Base-by-base conservation (phyloP, 2,888 invertebrate species). In the Drepanosiphum platanoidis region DNA sequence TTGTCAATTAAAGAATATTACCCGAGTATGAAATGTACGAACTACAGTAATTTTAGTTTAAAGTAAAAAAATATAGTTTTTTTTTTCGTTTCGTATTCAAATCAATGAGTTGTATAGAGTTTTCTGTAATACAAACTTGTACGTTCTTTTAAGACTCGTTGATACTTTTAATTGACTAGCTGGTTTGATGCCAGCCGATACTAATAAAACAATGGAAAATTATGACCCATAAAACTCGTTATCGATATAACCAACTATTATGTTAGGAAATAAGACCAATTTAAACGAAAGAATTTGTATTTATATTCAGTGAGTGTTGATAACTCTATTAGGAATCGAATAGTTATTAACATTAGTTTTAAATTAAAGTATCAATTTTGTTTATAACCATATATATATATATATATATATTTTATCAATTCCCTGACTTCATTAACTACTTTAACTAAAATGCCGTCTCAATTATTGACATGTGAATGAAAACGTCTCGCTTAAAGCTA, bases 181-280 rank as follows among this genome's bases (percentile, higher is more conserved):
- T 42, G 42, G 39, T 72, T 72, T 72, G 30, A 46, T 72, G 30
- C 30, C 9, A 72, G 18, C 30, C 27, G 36, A 30, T 42, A n/a
- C 30, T 71, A 71, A 71, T 42, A 71, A 39, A 15, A 72, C 42
- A 72, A 72, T 72, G 39, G 42, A 9, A 74, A 58, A 74, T 74
- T 11, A 74, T 74, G 74, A 74, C 32, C 46, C 74, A 46, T 74
- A 46, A 46, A 74, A 74, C 36, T 74, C 22, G 46, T 46, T 74
- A 42, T 52, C 32, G 32, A 74, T 52, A 74, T 22, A 52, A 42
- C n/a, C 18, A 52, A 42, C n/a, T 8, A 30, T 42, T 72, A 72
- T 11, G 46, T 46, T 46, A 46, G 18, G 46, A 46, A 46, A 18
- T 46, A 46, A 15, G n/a, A 71, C 36, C 70, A 15, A 71, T 71